Percentiles rank a stretch among this genome's conserved stretches.
These are phyloP conservation scores for Champsocephalus esox DNA, from an alignment of 2,797 vertebrate species.

Conservation along the genomic window DNA sequence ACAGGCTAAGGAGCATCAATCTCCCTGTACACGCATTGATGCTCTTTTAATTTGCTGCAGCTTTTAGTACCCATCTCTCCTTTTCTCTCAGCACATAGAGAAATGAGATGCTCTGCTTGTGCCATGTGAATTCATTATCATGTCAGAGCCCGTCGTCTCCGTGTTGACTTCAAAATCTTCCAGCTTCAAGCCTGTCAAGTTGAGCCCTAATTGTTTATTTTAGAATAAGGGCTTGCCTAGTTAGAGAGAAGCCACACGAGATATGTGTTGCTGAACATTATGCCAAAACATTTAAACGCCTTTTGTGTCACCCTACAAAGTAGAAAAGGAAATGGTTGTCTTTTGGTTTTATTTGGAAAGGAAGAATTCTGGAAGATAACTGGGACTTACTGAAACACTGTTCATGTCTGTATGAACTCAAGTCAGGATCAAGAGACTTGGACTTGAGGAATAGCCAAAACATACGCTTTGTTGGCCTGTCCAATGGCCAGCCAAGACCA, in stretches of 20 bases:
- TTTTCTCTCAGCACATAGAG: conserved; percentile 19
- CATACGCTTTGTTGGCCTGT: conserved; percentile 5
- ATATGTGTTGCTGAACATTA: conserved; percentile 26
- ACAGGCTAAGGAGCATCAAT: conserved; percentile 46
- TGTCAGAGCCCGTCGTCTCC: conserved; percentile 27
- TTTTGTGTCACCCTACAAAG: conserved; percentile 21
- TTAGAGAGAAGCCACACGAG: conserved; percentile 23
- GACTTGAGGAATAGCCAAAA: neutral
- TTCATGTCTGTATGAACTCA: conserved; percentile 9
- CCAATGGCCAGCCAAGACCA: neutral
- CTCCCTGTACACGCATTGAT: conserved; percentile 23
- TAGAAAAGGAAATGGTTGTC: conserved; percentile 1
- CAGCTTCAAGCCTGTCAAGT: conserved; percentile 26
- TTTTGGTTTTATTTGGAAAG: conserved; percentile 15
- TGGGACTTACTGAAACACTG: neutral
- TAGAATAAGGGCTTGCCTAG: conserved; percentile 10
- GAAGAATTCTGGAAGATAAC: conserved; percentile 29
- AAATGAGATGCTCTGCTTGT: conserved; percentile 36
- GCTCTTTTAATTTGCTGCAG: conserved; percentile 54
- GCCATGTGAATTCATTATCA: conserved; percentile 50
- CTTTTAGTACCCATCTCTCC: conserved; percentile 11
- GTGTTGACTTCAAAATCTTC: conserved; percentile 22
- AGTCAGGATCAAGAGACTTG: conserved; percentile 21
- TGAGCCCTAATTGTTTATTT: conserved; percentile 15
- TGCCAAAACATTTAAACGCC: conserved; percentile 37